Evolutionary conservation across 2,888 invertebrate species (phyloP), one percentile per base, ranked within the genome.

Genomic region (Lapara coniferarum): DNA sequence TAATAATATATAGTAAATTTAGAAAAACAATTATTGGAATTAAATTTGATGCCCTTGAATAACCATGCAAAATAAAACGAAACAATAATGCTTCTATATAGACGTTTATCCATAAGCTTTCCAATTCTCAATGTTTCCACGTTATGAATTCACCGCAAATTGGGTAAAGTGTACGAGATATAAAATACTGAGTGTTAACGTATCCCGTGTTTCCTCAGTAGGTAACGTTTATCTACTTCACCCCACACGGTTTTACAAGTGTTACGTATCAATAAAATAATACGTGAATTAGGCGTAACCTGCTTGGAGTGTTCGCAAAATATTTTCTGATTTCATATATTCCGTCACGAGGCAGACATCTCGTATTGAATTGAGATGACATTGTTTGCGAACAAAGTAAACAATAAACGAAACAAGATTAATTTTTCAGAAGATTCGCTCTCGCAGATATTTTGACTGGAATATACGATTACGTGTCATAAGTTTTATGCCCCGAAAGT

Each of bases 401-500:
- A 82, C 81, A 85, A 81, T 84, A 79, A 79, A 78, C 74, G 78
- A 81, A 82, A 84, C 75, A 80, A 81, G 82, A 86, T 85, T 84
- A 86, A 86, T 87, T 84, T 83, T 81, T 78, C 77, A 79, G 77
- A 81, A 84, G 81, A 84, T 83, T 82, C 80, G 74, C 76, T 81
- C 80, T 79, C 74, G 78, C 78, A 83, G 84, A 84, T 84, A 85
- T 85, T 81, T 88, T 83, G 83, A 89, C 87, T 89, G 85, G 88
- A 89, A 90, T 90, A 91, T 92, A 91, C 88, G 92, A 93, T 93
- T 92, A 92, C 91, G 88, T 92, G 92, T 93, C 93, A 93, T 93
- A 93, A 93, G 93, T 93, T 93, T 93, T 92, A 93, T 91, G 86
- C 88, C 89, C 88, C 84, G 81, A 92, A 92, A 93, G 90, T 92